Evolutionary conservation across 1,140 invertebrate genomes (phyloP).

Genomic region (Macrostomum lignano): DNA sequence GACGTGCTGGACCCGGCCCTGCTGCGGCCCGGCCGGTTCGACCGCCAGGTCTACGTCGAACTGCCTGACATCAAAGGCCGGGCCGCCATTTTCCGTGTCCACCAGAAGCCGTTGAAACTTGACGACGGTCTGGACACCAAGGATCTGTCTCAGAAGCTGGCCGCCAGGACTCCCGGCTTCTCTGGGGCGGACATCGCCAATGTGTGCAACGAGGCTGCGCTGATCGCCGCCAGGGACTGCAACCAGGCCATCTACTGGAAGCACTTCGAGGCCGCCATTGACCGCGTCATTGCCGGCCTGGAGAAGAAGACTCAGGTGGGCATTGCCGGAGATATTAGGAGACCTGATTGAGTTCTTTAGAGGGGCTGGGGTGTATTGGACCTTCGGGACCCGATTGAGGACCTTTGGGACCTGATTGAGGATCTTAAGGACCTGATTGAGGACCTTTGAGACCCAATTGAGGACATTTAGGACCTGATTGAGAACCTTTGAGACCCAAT

Average conservation of each 20-base stretch:
- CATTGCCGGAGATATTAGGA: background rate
- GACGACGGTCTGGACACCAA: slow-evolving; percentile 43
- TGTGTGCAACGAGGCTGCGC: slow-evolving; percentile 90
- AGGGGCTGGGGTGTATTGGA: background rate
- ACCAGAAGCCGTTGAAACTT: slow-evolving; percentile 29
- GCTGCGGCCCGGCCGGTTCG: slow-evolving; percentile 77
- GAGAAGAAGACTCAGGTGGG: slow-evolving; percentile 84
- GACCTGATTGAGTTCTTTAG: background rate
- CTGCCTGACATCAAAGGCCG: slow-evolving; percentile 88
- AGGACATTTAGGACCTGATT: no score
- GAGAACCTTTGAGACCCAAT: no score
- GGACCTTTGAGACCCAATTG: no score
- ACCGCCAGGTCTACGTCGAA: slow-evolving; percentile 85
- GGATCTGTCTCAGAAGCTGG: slow-evolving; percentile 44
- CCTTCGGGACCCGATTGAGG: no score
- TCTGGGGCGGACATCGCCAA: slow-evolving; percentile 80
- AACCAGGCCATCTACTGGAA: slow-evolving; percentile 48
- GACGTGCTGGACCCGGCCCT: slow-evolving; percentile 88
- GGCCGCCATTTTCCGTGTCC: slow-evolving; percentile 8
- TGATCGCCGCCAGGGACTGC: slow-evolving; percentile 75
- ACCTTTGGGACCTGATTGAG: no score
- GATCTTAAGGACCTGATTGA: no score
- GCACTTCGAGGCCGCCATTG: slow-evolving; percentile 89
- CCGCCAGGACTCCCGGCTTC: slow-evolving; percentile 27
- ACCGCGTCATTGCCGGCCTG: slow-evolving; percentile 78